Evolutionary conservation across 2,888 invertebrate genomes (phyloP).

Genomic region (Eueremaeus valkanovi): DNA sequence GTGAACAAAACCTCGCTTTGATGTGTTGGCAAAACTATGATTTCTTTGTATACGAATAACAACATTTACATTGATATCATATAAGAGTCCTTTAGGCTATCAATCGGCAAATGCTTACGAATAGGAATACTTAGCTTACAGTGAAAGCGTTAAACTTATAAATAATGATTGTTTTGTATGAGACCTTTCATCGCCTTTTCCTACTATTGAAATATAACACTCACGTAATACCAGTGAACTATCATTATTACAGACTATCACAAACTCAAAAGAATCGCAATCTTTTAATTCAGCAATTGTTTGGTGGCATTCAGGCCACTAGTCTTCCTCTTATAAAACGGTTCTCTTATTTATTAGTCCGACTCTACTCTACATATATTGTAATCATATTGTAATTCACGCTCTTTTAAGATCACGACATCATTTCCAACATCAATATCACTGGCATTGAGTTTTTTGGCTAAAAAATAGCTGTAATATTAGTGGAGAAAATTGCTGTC

Average conservation of each 20-base stretch:
- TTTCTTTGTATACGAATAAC: slow-evolving; percentile 28
- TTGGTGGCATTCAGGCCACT: not conserved
- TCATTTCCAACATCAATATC: not conserved
- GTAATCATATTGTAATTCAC: not conserved
- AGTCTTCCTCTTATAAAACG: not conserved
- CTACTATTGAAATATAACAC: not conserved
- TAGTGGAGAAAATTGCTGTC: not conserved
- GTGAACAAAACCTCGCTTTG: slow-evolving; percentile 19
- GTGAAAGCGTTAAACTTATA: slow-evolving; percentile 26
- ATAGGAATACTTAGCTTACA: not conserved
- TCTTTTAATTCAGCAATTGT: not conserved
- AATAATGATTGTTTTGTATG: slow-evolving; percentile 22
- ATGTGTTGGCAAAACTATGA: slow-evolving; percentile 23
- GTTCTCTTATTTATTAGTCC: not conserved
- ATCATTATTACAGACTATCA: slow-evolving; percentile 20
- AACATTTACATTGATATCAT: slow-evolving; percentile 15
- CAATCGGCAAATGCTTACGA: not conserved
- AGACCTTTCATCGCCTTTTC: slow-evolving; percentile 8
- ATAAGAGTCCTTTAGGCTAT: slow-evolving; percentile 24
- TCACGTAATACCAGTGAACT: slow-evolving; percentile 18
- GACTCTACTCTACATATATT: not conserved
- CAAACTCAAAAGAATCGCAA: not conserved
- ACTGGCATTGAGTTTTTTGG: too few species aligned
- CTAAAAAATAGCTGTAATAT: not conserved
- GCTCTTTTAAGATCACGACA: not conserved